Evolutionary conservation across 2,113 vertebrate species (phyloP).

Genomic region (Salvelinus sp.): DNA sequence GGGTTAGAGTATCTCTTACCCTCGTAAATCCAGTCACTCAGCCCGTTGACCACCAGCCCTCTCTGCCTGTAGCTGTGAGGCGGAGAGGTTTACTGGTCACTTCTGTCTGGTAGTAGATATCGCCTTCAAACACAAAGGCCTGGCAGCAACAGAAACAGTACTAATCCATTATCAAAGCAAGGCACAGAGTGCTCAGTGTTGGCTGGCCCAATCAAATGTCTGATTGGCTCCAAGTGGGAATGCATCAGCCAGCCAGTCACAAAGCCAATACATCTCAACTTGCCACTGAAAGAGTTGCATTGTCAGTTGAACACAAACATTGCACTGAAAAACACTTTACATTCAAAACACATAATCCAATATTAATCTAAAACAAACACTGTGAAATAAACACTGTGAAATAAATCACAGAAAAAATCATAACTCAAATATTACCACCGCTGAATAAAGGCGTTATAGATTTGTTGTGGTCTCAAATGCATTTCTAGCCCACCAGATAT

Average conservation of each 20-base stretch:
- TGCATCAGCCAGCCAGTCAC: slow-evolving; percentile 38
- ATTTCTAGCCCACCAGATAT: neutral
- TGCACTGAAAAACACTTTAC: slow-evolving; percentile 42
- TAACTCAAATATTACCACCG: neutral
- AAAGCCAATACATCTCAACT: slow-evolving; percentile 53
- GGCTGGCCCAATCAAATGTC: slow-evolving; percentile 32
- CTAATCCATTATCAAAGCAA: slow-evolving; percentile 53
- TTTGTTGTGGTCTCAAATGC: neutral
- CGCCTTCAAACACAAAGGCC: slow-evolving; percentile 77
- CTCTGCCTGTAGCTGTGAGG: slow-evolving; percentile 70
- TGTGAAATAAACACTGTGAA: too few species aligned
- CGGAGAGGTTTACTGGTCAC: slow-evolving; percentile 65
- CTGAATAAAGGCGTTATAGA: neutral
- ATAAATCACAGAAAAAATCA: neutral
- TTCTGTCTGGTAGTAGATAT: slow-evolving; percentile 78
- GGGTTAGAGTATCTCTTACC: slow-evolving; percentile 59
- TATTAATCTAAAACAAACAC: neutral
- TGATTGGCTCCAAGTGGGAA: slow-evolving; percentile 41
- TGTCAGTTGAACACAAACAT: slow-evolving; percentile 40
- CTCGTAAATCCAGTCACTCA: slow-evolving; percentile 82
- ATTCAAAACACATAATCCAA: slow-evolving; percentile 25
- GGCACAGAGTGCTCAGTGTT: slow-evolving; percentile 32
- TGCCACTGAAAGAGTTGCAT: slow-evolving; percentile 48
- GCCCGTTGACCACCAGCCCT: slow-evolving; percentile 70
- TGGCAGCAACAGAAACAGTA: slow-evolving; percentile 46